Evolutionary conservation across 2,113 vertebrate genomes (phyloP).

Genomic region (Sceloporus tristichus): DNA sequence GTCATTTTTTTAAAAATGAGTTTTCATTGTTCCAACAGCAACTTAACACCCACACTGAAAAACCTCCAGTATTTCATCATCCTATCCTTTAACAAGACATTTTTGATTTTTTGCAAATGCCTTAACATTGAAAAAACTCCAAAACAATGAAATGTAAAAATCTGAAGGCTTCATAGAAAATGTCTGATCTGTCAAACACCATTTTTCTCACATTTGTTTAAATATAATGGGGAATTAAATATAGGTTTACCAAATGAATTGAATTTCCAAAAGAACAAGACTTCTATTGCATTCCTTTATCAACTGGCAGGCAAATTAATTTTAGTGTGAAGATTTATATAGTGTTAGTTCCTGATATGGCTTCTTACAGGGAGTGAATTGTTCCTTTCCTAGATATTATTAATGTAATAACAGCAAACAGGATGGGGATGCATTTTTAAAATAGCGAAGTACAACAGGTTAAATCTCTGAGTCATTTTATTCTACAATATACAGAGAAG

Average conservation of each 20-base stretch:
- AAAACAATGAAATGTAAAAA: slow-evolving; percentile 30
- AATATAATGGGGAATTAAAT: slow-evolving; percentile 26
- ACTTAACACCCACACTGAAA: slow-evolving; percentile 40
- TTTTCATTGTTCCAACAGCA: slow-evolving; percentile 19
- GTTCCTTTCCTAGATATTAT: background rate
- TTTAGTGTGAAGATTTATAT: background rate
- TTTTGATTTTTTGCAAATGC: slow-evolving; percentile 25
- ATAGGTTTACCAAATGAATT: background rate
- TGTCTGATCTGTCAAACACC: slow-evolving; percentile 18
- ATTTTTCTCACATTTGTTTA: slow-evolving; percentile 13
- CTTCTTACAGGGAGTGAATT: background rate
- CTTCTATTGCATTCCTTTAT: background rate
- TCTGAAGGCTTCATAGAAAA: slow-evolving; percentile 29
- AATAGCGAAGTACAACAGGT: background rate
- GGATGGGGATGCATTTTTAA: background rate
- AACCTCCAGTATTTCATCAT: background rate
- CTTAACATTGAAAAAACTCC: slow-evolving; percentile 51
- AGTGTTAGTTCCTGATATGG: background rate
- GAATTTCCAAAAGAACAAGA: background rate
- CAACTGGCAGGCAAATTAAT: background rate
- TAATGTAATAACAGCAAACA: background rate
- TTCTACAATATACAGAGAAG: background rate
- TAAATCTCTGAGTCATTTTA: background rate
- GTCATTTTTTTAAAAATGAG: background rate
- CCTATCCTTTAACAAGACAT: slow-evolving; percentile 29